phyloP scores from a whole-genome alignment of 2,113 vertebrate species.

The Choloepus hoffmanni region DNA sequence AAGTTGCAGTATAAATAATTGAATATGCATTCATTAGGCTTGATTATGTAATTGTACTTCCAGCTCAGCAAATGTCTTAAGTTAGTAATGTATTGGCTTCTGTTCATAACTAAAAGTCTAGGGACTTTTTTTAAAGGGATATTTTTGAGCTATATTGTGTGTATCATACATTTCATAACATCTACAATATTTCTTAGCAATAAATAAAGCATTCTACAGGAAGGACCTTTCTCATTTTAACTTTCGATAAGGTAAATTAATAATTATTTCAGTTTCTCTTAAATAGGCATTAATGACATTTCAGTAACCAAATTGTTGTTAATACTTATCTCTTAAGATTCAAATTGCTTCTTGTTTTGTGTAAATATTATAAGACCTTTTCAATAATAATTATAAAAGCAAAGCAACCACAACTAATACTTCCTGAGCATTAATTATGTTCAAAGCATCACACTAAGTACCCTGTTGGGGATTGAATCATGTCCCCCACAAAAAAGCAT shows the following conservation, averaged over 20 bases:
- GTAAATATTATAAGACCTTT: constrained; percentile 47
- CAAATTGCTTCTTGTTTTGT: constrained; percentile 42
- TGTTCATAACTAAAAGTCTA: constrained; percentile 56
- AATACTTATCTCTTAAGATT: constrained; percentile 18
- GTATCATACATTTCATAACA: background rate
- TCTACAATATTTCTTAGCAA: constrained; percentile 4
- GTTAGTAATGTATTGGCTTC: constrained; percentile 59
- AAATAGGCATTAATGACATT: constrained; percentile 43
- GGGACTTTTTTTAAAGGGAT: background rate
- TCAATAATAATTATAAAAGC: background rate
- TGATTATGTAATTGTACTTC: constrained; percentile 77
- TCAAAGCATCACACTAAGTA: background rate
- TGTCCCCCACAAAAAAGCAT: no score
- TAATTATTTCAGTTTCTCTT: constrained; percentile 29
- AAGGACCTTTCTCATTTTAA: constrained; percentile 55
- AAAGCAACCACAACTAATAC: background rate
- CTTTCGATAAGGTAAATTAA: constrained; percentile 44
- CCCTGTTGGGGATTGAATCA: background rate
- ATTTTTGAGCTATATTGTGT: constrained; percentile 14
- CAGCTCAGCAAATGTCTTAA: constrained; percentile 71
- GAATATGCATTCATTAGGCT: constrained; percentile 74
- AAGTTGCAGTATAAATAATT: constrained; percentile 73
- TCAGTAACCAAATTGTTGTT: background rate
- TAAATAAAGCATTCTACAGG: background rate
- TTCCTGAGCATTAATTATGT: background rate